phyloP scores from a whole-genome alignment of 1,140 invertebrate species.

The Helicoverpa zea region DNA sequence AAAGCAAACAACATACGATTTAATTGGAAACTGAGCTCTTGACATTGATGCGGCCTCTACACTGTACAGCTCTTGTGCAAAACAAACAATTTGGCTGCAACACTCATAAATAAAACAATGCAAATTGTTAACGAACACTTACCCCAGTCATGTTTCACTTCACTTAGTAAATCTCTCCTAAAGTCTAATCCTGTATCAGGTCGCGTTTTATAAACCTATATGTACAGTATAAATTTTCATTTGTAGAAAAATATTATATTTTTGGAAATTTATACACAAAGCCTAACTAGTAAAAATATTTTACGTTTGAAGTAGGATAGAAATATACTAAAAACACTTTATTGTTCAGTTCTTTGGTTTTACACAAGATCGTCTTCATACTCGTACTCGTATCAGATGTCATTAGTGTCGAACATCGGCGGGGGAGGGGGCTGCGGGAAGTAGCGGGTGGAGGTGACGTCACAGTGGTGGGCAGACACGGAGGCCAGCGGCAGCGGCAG shows the following conservation, averaged over 20 bases:
- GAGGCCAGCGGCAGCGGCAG: constrained; percentile 53
- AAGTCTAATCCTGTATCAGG: constrained; percentile 30
- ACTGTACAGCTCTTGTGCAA: not conserved
- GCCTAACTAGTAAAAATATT: constrained; percentile 35
- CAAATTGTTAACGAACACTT: not conserved
- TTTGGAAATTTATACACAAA: constrained; percentile 39
- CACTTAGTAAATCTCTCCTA: not conserved
- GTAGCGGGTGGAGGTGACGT: constrained; percentile 57
- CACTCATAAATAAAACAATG: constrained; percentile 6
- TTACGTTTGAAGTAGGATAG: not conserved
- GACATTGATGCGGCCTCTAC: too few relatives aligned
- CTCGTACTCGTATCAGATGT: constrained; percentile 76
- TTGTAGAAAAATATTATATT: constrained; percentile 48
- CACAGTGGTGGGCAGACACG: constrained; percentile 42
- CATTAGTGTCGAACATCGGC: constrained; percentile 54
- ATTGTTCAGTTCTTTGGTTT: constrained; percentile 52
- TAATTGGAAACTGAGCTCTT: too few relatives aligned
- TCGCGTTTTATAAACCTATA: constrained; percentile 10
- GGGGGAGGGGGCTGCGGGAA: constrained; percentile 61
- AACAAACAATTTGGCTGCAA: constrained; percentile 6
- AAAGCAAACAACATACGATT: too few relatives aligned
- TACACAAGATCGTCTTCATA: constrained; percentile 79
- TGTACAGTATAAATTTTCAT: constrained; percentile 35
- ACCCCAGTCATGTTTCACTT: not conserved
- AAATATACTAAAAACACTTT: constrained; percentile 30